phyloP scores from a whole-genome alignment of 2,113 vertebrate species.

The Nyctibius bracteatus region DNA sequence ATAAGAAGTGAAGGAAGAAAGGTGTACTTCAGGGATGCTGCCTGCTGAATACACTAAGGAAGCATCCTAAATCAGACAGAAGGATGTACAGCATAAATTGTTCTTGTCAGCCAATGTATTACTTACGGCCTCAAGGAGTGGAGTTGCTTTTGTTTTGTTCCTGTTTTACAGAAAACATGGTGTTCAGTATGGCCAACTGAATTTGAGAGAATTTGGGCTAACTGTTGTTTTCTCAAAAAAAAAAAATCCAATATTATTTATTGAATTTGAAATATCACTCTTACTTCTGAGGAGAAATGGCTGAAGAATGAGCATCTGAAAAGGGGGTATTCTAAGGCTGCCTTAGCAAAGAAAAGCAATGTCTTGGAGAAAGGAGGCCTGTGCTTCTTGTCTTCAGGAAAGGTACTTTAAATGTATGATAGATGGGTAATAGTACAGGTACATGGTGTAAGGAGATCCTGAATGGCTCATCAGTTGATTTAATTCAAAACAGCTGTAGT shows the following conservation, averaged over 20 bases:
- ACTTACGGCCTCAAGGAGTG: not conserved
- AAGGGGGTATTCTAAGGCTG: not conserved
- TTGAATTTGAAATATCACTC: not conserved
- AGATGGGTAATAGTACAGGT: not conserved
- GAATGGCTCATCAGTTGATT: not conserved
- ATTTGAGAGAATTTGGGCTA: not conserved
- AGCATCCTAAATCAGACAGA: not conserved
- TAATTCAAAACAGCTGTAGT: not conserved
- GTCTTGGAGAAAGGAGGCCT: not conserved
- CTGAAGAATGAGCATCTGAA: not conserved
- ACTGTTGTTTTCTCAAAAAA: not conserved
- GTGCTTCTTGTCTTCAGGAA: not conserved
- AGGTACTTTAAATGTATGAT: not conserved
- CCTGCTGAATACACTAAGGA: not conserved
- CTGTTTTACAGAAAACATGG: not conserved
- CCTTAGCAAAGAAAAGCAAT: not conserved
- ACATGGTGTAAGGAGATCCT: not conserved
- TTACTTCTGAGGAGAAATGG: not conserved
- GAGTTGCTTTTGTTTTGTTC: not conserved
- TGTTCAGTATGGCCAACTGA: not conserved
- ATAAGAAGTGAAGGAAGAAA: not conserved
- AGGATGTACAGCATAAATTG: not conserved
- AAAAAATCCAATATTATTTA: not conserved
- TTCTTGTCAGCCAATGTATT: not conserved
- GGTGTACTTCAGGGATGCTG: not conserved